Base-by-base conservation (phyloP, 1,140 invertebrate species). In the Drosophila kanapiae region DNA sequence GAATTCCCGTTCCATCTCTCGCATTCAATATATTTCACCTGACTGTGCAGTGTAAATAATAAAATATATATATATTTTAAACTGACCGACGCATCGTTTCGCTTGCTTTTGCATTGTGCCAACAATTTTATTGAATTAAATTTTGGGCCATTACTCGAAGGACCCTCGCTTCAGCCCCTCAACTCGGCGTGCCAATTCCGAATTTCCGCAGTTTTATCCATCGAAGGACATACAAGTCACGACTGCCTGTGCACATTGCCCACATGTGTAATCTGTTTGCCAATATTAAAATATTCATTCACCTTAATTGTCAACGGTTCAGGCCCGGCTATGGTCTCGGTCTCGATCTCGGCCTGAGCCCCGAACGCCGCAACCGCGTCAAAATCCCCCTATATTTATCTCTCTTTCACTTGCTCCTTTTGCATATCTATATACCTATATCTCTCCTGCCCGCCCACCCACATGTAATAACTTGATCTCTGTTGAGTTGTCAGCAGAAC, bases 231-330 rank as follows among this genome's bases (percentile, higher is more conserved):
- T 51, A 35, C 63, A 48, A 65, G 72, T 68, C 81, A 53, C 69
- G 69, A 58, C 63, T 68, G 76, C 37, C 45, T 33, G 54, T 43
- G 60, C 63, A 75, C 80, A 83, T 70, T 88, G 80, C 64, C 78
- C 78, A 88, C 76, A 91, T 88, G 85, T 85, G 86, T 88, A 90
- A 88, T 88, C 85, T 88, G 85, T 90, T 88, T 88, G 85, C 78
- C 86, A 90, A 88, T 88, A 88, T 85, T 88, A 88, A 88, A 88
- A 88, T 88, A 88, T 88, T 88, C 86, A 88, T 88, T 85, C 85
- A 85, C 85, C 85, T 90, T 88, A 90, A 88, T 88, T 88, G 85
- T 88, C 85, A 88, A 90, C 86, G 85, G 85, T 60, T 82, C 60
- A 8, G 42, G 49, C 9, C 43, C 23, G 37, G 33, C 51, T 35